Conservation (phyloP, 1,140 invertebrate species). For the Tetragnatha versicolor region DNA sequence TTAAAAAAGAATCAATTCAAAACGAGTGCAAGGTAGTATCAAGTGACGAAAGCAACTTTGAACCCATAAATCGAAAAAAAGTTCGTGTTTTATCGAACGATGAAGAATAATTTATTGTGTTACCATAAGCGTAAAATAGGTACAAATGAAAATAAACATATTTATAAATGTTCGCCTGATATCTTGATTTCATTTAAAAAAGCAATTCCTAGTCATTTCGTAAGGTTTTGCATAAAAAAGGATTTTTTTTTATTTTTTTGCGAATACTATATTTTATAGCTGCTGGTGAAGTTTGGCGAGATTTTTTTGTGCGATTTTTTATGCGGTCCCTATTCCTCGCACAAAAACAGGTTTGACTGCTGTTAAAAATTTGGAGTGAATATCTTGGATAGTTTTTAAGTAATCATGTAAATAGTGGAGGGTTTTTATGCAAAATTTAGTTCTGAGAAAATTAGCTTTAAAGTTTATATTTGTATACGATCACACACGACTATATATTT, state of each 20-base stretch:
- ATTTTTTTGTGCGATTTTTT: too few species aligned
- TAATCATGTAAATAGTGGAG: too few species aligned
- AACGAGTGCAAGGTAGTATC: conserved; percentile 5
- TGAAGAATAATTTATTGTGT: background rate
- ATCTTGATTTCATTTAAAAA: background rate
- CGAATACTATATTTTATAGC: background rate
- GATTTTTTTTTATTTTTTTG: background rate
- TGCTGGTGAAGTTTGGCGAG: too few species aligned
- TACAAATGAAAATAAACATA: background rate
- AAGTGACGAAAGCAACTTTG: conserved; percentile 7
- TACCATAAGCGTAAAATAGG: background rate
- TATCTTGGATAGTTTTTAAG: too few species aligned
- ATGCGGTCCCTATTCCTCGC: too few species aligned
- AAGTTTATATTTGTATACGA: too few species aligned
- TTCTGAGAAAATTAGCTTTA: too few species aligned
- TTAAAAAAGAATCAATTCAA: conserved; percentile 1
- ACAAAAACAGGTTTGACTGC: too few species aligned
- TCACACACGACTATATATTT: too few species aligned
- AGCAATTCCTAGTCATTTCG: background rate
- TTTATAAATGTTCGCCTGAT: background rate
- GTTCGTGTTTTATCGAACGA: conserved; percentile 2
- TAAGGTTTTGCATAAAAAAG: background rate
- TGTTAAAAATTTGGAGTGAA: too few species aligned
- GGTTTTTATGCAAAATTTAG: too few species aligned
- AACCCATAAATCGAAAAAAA: conserved; percentile 2